Evolutionary conservation across 2,797 vertebrate genomes (phyloP).

Genomic region (Sebastes trivittatus): DNA sequence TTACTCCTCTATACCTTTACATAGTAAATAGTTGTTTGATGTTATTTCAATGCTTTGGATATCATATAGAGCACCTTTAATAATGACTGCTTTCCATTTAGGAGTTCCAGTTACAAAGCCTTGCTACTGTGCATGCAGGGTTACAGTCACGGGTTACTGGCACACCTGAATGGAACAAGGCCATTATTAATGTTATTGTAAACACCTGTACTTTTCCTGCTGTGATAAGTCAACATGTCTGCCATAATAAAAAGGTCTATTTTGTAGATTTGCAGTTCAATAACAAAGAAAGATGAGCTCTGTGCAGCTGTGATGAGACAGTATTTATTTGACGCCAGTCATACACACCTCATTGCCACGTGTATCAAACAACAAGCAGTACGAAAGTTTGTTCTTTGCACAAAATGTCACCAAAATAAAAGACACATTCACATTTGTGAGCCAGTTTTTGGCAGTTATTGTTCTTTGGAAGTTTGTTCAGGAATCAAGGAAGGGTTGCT

Average conservation of each 20-base stretch:
- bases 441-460: constrained; percentile 64
- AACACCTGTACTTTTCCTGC: neutral
- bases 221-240: neutral
- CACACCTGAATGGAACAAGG: neutral
- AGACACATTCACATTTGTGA: constrained; percentile 63
- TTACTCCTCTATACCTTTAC: too few species aligned
- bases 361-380: constrained; percentile 70
- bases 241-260: too few species aligned
- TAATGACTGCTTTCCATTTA: neutral
- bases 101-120: neutral
- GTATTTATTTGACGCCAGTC: constrained; percentile 69
- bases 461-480: constrained; percentile 72
- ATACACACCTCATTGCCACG: constrained; percentile 27
- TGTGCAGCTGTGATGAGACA: constrained; percentile 55
- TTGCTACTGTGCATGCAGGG: neutral
- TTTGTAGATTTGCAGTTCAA: neutral
- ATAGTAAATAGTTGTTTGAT: too few species aligned
- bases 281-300: neutral
- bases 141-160: neutral
- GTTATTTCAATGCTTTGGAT: too few species aligned
- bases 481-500: constrained; percentile 42
- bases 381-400: constrained; percentile 60
- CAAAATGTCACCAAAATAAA: constrained; percentile 60
- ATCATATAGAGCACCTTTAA: neutral
- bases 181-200: neutral